Evolutionary conservation across 2,113 vertebrate genomes (phyloP).

Genomic region (Pelecanus crispus): DNA sequence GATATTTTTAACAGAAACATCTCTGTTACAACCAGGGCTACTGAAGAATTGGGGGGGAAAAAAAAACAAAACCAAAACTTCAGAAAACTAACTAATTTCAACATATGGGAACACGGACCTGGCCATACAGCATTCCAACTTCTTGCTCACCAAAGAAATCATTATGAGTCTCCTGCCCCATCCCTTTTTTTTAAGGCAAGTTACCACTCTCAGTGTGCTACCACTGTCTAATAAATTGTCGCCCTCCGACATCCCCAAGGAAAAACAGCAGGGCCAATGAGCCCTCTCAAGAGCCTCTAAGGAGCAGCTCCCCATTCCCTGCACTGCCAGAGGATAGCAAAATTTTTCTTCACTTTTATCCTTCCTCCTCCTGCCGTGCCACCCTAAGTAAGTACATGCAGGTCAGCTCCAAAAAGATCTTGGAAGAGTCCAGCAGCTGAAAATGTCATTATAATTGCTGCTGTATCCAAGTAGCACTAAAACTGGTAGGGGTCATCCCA

Average conservation of each 20-base stretch:
- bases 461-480: neutral
- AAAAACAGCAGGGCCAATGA: neutral
- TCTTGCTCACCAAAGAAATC: neutral
- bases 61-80: neutral
- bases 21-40: neutral
- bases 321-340: neutral
- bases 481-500: neutral
- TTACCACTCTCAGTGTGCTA: neutral
- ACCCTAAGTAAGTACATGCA: neutral
- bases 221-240: neutral
- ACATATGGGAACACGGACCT: accelerated
- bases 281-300: neutral
- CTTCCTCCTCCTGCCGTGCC: neutral
- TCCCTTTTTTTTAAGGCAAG: neutral
- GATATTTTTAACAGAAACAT: neutral
- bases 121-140: neutral
- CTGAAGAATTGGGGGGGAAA: neutral
- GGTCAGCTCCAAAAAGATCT: neutral
- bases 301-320: neutral
- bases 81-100: neutral
- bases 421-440: neutral
- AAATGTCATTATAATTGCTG: neutral
- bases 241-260: neutral
- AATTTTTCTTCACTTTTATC: neutral
- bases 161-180: neutral